A percentile compares a stretch with the other conserved stretches of the same genome.
Conservation (phyloP, 2,888 invertebrate genomes). For the Kuschelorhynchus macadamiae region DNA sequence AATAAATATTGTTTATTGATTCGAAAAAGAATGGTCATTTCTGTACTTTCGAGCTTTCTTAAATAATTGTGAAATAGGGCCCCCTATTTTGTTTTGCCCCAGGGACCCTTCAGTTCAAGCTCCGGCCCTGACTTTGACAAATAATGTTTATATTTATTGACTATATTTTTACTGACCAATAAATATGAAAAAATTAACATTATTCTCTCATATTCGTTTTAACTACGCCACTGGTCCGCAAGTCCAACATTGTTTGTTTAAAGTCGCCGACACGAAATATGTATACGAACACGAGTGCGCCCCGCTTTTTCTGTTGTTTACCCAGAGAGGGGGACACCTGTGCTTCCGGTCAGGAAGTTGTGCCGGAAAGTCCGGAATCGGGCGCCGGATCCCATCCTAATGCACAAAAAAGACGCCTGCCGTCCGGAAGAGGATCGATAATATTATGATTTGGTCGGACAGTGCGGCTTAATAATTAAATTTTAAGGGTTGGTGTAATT, state of each 20-base stretch:
- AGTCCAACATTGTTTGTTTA: conserved; percentile 17
- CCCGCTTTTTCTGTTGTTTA: conserved; percentile 35
- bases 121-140: too few species aligned
- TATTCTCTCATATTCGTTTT: conserved; percentile 2
- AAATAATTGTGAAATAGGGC: too few species aligned
- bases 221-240: not conserved
- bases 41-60: too few species aligned
- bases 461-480: too few species aligned
- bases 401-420: conserved; percentile 38
- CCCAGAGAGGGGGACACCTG: conserved; percentile 63
- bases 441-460: conserved; percentile 12
- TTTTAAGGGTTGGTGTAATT: too few species aligned
- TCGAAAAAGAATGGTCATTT: too few species aligned
- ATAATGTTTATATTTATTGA: too few species aligned
- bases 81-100: too few species aligned
- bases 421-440: conserved; percentile 54
- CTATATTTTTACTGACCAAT: too few species aligned
- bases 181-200: too few species aligned
- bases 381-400: conserved; percentile 46
- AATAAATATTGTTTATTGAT: too few species aligned
- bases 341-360: conserved; percentile 65
- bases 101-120: too few species aligned
- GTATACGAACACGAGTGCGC: conserved; percentile 18
- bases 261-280: conserved; percentile 32
- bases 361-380: conserved; percentile 57